Conservation (phyloP, 2,113 vertebrate species). For the Epinephelus moara region DNA sequence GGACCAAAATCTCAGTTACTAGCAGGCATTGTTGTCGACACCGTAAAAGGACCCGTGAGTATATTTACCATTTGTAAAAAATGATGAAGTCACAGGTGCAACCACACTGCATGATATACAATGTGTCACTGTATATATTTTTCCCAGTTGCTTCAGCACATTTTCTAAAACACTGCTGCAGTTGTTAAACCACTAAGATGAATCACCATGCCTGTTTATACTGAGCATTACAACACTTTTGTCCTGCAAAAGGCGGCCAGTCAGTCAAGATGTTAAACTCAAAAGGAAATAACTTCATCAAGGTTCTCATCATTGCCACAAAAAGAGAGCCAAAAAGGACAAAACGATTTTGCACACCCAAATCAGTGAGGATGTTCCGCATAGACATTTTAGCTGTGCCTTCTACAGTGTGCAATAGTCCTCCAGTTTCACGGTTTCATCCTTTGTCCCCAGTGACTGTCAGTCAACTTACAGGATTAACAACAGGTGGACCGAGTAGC, state of each 20-base stretch:
- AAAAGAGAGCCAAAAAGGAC: not conserved
- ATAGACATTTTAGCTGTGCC: not conserved
- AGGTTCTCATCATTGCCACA: not conserved
- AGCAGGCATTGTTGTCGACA: slow-evolving; percentile 94
- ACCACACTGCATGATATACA: not conserved
- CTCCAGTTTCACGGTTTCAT: not conserved
- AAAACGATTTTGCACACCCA: not conserved
- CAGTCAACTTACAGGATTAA: not conserved
- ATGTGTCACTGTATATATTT: not conserved
- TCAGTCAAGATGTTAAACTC: not conserved
- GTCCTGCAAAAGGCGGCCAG: too few relatives aligned
- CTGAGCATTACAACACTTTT: not conserved
- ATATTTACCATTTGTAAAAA: not conserved
- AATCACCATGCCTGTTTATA: not conserved
- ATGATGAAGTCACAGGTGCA: not conserved
- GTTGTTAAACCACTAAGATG: not conserved
- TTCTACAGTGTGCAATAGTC: not conserved
- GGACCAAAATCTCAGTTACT: slow-evolving; percentile 95
- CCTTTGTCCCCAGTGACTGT: not conserved
- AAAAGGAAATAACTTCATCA: not conserved
- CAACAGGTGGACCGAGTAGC: not conserved
- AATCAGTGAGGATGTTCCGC: not conserved
- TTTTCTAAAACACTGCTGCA: not conserved
- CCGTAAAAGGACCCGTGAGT: slow-evolving; percentile 92
- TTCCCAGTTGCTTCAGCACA: not conserved